Conservation (phyloP, 2,113 vertebrate species). For the Megaleporinus macrocephalus region DNA sequence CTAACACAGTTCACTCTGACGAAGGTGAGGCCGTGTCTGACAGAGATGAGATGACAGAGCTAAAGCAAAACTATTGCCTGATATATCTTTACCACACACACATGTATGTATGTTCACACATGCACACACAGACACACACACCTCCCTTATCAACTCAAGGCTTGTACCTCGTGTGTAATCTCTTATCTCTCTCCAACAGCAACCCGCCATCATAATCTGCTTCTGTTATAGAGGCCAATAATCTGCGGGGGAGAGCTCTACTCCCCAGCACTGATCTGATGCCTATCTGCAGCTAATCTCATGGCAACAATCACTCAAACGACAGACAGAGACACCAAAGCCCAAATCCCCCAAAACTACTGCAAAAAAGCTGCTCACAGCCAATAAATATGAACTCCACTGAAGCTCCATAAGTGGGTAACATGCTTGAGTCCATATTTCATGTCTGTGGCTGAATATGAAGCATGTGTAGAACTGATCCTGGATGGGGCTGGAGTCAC, state of each 20-base stretch:
- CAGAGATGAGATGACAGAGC: not conserved
- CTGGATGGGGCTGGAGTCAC: slow-evolving; percentile 2
- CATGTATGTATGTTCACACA: not conserved
- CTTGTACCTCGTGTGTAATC: slow-evolving; percentile 42
- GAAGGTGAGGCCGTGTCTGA: not conserved
- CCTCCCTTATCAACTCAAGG: slow-evolving; percentile 27
- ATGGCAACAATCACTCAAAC: slow-evolving; percentile 49
- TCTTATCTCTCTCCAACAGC: slow-evolving; percentile 47
- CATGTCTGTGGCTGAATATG: not conserved
- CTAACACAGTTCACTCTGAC: not conserved
- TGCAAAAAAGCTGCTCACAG: slow-evolving; percentile 17
- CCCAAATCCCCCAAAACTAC: slow-evolving; percentile 3
- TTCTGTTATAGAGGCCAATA: slow-evolving; percentile 47
- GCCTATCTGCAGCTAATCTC: slow-evolving; percentile 52
- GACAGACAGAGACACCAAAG: slow-evolving; percentile 38
- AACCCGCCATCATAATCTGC: slow-evolving; percentile 49
- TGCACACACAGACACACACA: slow-evolving; percentile 23
- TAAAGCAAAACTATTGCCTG: not conserved
- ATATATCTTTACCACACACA: slow-evolving; percentile 17
- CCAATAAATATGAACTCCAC: slow-evolving; percentile 4
- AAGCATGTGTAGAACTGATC: not conserved
- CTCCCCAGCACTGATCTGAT: slow-evolving; percentile 40
- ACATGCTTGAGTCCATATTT: slow-evolving; percentile 1
- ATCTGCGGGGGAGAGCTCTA: slow-evolving; percentile 38
- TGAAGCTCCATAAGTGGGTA: not conserved